These are phyloP conservation scores for Petroica traversi DNA, from an alignment of 2,113 vertebrate species.

Conservation along the genomic window DNA sequence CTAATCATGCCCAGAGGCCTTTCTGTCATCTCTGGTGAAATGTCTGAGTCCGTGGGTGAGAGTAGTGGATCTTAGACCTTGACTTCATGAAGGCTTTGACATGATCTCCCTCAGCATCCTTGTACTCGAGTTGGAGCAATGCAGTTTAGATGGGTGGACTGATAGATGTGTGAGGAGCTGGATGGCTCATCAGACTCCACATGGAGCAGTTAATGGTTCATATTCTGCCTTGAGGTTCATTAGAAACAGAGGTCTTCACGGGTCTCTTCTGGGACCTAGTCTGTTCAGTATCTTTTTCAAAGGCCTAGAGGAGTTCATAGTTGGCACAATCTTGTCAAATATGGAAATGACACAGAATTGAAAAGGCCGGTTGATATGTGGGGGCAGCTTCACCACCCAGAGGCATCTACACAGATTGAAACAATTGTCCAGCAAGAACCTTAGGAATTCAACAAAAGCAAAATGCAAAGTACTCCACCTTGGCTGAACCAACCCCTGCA, in stretches of 20 bases:
- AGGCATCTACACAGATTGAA: background rate
- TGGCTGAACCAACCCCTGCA: background rate
- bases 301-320: background rate
- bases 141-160: background rate
- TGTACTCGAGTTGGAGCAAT: background rate
- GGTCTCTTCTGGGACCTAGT: background rate
- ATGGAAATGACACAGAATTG: background rate
- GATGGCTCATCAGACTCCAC: fast-evolving
- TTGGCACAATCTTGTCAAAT: background rate
- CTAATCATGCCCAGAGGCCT: background rate
- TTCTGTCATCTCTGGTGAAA: background rate
- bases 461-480: background rate
- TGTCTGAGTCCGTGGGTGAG: background rate
- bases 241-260: background rate
- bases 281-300: background rate
- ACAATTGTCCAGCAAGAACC: background rate
- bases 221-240: background rate
- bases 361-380: background rate
- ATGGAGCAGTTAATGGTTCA: background rate
- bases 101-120: background rate
- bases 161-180: background rate
- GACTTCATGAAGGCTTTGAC: background rate
- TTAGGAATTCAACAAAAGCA: background rate
- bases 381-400: background rate
- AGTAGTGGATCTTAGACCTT: background rate